These are phyloP conservation scores for Amphiprion ocellaris DNA, from an alignment of 2,113 vertebrate genomes.

Conservation along the genomic window DNA sequence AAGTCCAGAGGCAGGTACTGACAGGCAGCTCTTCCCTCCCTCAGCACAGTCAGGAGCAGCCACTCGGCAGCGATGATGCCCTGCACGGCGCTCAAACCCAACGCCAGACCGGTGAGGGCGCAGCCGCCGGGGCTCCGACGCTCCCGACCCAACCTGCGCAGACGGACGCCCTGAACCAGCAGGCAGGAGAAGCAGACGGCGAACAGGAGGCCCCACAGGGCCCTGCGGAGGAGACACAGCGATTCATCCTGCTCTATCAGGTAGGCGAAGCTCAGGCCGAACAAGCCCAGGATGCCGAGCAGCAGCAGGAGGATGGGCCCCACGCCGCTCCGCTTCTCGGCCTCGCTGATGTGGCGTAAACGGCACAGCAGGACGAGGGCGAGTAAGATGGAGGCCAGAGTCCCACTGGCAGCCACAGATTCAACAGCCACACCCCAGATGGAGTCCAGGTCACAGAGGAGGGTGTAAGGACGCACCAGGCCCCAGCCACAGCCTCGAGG, in stretches of 20 bases:
- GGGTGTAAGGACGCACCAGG: constrained; percentile 89
- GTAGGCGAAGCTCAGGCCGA: constrained; percentile 94
- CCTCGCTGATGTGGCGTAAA: constrained; percentile 91
- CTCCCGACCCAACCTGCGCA: constrained; percentile 89
- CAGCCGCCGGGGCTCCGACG: constrained; percentile 91
- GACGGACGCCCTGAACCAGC: constrained; percentile 91
- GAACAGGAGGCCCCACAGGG: constrained; percentile 94
- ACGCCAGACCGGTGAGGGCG: constrained; percentile 87
- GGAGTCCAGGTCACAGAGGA: constrained; percentile 95
- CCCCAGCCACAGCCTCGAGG: constrained; percentile 93
- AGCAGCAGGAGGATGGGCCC: constrained; percentile 93
- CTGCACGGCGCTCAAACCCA: constrained; percentile 92
- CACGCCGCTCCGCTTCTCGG: constrained; percentile 91
- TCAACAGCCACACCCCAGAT: constrained; percentile 96
- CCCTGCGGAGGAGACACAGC: constrained; percentile 90
- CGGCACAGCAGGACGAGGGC: constrained; percentile 91
- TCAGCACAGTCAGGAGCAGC: constrained; percentile 92
- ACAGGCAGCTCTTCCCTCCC: constrained; percentile 90
- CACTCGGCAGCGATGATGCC: constrained; percentile 95
- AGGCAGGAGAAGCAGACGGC: constrained; percentile 95
- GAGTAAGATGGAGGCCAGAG: constrained; percentile 89
- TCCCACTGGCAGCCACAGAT: constrained; percentile 89
- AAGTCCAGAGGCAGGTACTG: constrained; percentile 94
- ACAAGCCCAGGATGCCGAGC: constrained; percentile 91
- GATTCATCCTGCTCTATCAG: constrained; percentile 92